Percentiles rank a stretch among this genome's conserved stretches.
These are phyloP conservation scores for Oreotrochilus melanogaster DNA, from an alignment of 2,113 vertebrate genomes.

Conservation along the genomic window DNA sequence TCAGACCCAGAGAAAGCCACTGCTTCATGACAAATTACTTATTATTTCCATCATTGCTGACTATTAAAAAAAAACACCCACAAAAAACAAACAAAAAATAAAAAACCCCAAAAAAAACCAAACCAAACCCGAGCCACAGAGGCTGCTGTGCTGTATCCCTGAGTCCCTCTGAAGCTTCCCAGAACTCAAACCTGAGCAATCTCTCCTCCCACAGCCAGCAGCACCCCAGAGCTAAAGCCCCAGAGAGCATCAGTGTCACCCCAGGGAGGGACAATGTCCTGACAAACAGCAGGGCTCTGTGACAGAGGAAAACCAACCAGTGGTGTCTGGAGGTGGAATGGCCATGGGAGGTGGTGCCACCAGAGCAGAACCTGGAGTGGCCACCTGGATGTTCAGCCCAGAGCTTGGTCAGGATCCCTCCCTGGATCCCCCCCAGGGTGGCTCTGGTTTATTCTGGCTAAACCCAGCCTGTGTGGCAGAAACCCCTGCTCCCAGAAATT, in stretches of 20 bases:
- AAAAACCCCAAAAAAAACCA: no score
- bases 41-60: not conserved
- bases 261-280: no score
- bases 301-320: not conserved
- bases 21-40: not conserved
- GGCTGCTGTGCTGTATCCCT: no score
- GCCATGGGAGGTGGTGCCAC: not conserved
- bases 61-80: not conserved
- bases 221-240: no score
- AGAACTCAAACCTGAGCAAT: no score
- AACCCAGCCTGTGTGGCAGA: rapidly evolving
- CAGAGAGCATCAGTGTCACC: no score
- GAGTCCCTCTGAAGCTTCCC: no score
- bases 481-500: rapidly evolving
- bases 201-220: no score
- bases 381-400: rapidly evolving
- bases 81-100: not conserved
- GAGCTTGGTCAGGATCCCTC: rapidly evolving
- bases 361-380: not conserved
- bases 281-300: not conserved
- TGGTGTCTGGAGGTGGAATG: rapidly evolving
- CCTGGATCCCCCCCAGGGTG: not conserved
- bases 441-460: not conserved
- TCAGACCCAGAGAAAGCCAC: not conserved
- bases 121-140: no score